phyloP scores from a whole-genome alignment of 1,140 invertebrate species.

The Drosophila santomea region DNA sequence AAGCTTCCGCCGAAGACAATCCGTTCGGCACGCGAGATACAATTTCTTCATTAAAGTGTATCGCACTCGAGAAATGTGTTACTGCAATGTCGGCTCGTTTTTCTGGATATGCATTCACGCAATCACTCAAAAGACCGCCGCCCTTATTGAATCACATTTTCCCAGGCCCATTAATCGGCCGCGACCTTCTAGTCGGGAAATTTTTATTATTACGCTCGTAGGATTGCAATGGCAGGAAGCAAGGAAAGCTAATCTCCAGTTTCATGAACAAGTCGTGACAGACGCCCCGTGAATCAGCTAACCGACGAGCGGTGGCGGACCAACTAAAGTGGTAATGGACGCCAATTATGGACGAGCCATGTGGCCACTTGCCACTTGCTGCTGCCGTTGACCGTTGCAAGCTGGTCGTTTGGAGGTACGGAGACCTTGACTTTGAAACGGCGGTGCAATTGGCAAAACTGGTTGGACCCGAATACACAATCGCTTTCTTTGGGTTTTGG shows the following conservation, averaged over 20 bases:
- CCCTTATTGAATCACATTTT: constrained; percentile 1
- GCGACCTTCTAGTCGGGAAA: constrained; percentile 11
- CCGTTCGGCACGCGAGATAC: constrained; percentile 52
- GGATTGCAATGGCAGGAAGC: neutral
- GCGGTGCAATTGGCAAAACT: constrained; percentile 56
- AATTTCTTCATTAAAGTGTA: constrained; percentile 18
- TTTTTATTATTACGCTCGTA: neutral
- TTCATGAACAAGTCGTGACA: constrained; percentile 35
- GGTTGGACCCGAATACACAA: constrained; percentile 33
- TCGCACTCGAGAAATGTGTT: constrained; percentile 12
- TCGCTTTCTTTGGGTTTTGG: constrained; percentile 53
- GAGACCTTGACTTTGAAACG: constrained; percentile 77
- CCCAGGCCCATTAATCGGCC: constrained; percentile 4
- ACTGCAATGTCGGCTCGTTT: constrained; percentile 37
- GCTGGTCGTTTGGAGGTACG: constrained; percentile 3
- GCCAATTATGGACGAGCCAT: constrained; percentile 65
- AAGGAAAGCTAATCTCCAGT: neutral
- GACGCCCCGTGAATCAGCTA: constrained; percentile 41
- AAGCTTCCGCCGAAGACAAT: constrained; percentile 42
- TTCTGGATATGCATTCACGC: constrained; percentile 34
- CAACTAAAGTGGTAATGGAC: constrained; percentile 59
- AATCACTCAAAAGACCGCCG: constrained; percentile 12
- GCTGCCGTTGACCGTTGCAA: constrained; percentile 40
- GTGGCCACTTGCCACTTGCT: constrained; percentile 19
- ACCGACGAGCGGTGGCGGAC: constrained; percentile 27